Evolutionary conservation across 2,888 invertebrate genomes (phyloP), one percentile per base, ranked within the genome.

Genomic region (Clanis bilineata): DNA sequence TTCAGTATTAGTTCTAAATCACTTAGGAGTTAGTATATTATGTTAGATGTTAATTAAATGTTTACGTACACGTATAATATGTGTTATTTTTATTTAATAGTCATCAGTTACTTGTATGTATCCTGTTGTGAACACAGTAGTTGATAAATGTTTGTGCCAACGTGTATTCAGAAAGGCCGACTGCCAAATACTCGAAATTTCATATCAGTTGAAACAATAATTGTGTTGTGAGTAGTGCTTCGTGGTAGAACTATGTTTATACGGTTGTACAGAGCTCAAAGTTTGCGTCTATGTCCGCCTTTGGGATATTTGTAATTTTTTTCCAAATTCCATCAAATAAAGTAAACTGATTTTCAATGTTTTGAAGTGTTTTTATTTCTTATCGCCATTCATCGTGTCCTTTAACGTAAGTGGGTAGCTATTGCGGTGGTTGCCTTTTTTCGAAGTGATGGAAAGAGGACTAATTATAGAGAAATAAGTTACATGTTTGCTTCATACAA

Each of bases 1-100:
- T 79, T 79, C 86, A 90, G 88, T 89, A 88, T 90, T 90, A 86
- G 86, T 85, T 86, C 84, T 85, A 87, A 88, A 87, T 87, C 80
- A 79, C 51, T 72, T 88, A 88, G 88, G 79, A 80, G 84, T 86
- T 88, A 86, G 82, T 82, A 74, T 84, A 85, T 90, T 89, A 87
- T 88, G 85, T 90, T 89, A 90, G 89, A 85, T 74, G 86, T 88
- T 90, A 88, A 85, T 88, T 90, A 86, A 51, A 80, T 88, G 79
- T 88, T 86, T 89, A 89, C 79, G 72, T 86, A 80, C 55, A 58
- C 47, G 38, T 58, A 58, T 25, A 51, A 58, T 25, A 51, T 47
- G 47, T 58, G 47, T 58, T 43, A 47, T 58, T 76, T 85, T 85
- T 79, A 74, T 81, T 72, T 87, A 84, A 76, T 80, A 85, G 64